These are phyloP conservation scores for Creontiades dilutus DNA, from an alignment of 2,888 invertebrate species.

Conservation along the genomic window DNA sequence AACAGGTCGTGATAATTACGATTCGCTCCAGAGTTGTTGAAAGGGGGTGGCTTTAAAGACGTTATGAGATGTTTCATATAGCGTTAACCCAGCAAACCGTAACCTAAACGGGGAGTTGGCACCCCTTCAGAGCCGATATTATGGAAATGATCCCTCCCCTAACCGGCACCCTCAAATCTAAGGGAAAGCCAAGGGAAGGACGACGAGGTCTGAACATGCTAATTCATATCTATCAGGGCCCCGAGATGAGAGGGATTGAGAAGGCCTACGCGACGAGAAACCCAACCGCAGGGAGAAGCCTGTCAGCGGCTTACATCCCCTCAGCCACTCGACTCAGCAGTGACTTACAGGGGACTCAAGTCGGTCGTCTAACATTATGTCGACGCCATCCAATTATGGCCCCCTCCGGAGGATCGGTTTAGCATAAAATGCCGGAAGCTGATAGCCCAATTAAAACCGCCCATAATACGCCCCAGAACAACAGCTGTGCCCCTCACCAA, in stretches of 20 bases:
- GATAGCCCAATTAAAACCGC: not conserved
- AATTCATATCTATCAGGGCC: slow-evolving; percentile 24
- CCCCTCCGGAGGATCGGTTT: not conserved
- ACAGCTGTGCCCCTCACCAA: too few species aligned
- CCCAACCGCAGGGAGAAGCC: not conserved
- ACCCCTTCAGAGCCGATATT: slow-evolving; percentile 8
- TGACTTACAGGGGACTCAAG: not conserved
- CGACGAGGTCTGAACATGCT: not conserved
- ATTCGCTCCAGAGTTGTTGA: not conserved
- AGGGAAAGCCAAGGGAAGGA: not conserved
- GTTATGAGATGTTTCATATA: not conserved
- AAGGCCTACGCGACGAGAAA: not conserved
- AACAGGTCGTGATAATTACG: too few species aligned
- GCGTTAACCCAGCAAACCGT: not conserved
- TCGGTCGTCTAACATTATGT: not conserved
- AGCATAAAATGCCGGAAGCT: not conserved
- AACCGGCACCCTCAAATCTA: not conserved
- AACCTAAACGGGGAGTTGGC: not conserved
- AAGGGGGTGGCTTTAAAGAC: not conserved
- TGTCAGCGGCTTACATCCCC: not conserved
- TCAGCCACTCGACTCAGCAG: not conserved
- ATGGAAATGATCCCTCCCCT: not conserved
- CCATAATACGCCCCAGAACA: not conserved
- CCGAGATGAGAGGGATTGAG: slow-evolving; percentile 12
- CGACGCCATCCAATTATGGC: not conserved